Evolutionary conservation across 2,888 invertebrate genomes (phyloP), one percentile per base, ranked within the genome.

Genomic region (Philereme vetulata): DNA sequence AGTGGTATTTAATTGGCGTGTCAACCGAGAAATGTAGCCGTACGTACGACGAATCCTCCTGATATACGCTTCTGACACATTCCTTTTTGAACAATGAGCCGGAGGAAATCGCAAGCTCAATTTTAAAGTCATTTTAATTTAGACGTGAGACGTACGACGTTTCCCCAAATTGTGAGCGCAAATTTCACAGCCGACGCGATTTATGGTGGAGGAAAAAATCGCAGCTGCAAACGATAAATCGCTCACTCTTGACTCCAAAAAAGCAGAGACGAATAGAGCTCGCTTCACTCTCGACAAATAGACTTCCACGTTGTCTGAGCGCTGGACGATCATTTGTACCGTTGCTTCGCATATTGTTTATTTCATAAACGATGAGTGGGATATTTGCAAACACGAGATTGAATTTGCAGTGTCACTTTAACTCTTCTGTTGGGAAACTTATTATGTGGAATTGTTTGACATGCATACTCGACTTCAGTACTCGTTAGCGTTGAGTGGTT

Each of bases 1-100:
- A 85, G 77, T 84, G 78, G 74, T 81, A 84, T 82, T 85, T 88
- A 88, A 89, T 87, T 90, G 84, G 81, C 78, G 79, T 81, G 80
- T 84, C 84, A 84, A 74, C 70, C 55, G 65, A 75, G 71, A 58
- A 61, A 74, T 62, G 69, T 74, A 62, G 65, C 68, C 54, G 52
- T 50, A 44, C 47, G 38, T 66, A 67, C 69, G 65, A 71, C 74
- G 72, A 50, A 46, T 58, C 46, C 45, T 62, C 51, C 56, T 52
- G 71, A 68, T 73, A 72, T 70, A 68, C 68, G 66, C 71, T 68
- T 66, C 65, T 70, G 69, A 64, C 66, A 67, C 70, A 67, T 67
- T 69, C 67, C 71, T 70, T 60, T 59, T 52, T 11, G 47, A 54
- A 56, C 49, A 56, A 57, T 56, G 55, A 50, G 32, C 52, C 42